Evolutionary conservation across 2,888 invertebrate species (phyloP).

Genomic region (Pinctada fucata): DNA sequence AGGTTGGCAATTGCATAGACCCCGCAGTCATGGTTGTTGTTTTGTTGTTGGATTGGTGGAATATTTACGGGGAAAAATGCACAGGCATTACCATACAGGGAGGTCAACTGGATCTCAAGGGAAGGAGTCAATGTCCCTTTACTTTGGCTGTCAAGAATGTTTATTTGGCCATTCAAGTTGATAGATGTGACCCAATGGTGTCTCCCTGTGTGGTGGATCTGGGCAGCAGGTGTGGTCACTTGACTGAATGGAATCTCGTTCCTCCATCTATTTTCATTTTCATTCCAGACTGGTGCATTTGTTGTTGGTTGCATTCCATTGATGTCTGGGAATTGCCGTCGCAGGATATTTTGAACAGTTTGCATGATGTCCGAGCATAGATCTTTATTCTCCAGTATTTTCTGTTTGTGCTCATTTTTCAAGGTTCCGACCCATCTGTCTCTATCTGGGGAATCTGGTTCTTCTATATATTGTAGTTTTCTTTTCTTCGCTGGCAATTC

Average conservation of each 20-base stretch:
- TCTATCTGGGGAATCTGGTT: neutral
- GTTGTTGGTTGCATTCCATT: neutral
- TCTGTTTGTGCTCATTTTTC: neutral
- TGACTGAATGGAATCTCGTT: neutral
- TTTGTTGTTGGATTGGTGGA: constrained; percentile 7
- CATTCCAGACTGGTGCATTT: constrained; percentile 4
- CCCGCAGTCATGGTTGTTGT: constrained; percentile 12
- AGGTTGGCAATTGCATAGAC: constrained; percentile 17
- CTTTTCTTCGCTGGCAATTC: constrained; percentile 6
- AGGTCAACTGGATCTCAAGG: neutral
- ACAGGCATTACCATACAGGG: constrained; percentile 3
- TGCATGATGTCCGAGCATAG: constrained; percentile 6
- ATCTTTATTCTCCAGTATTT: neutral
- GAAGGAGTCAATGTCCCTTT: neutral
- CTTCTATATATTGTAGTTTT: neutral
- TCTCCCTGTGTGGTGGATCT: constrained; percentile 18
- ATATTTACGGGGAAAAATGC: neutral
- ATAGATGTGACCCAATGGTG: constrained; percentile 18
- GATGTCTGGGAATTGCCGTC: constrained; percentile 17
- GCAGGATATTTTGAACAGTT: neutral
- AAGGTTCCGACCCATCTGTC: neutral
- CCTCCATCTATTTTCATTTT: neutral
- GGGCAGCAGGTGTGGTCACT: neutral
- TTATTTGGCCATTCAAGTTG: neutral
- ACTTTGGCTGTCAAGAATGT: neutral